phyloP scores from a whole-genome alignment of 2,797 vertebrate species.

The Sebastes itinus region DNA sequence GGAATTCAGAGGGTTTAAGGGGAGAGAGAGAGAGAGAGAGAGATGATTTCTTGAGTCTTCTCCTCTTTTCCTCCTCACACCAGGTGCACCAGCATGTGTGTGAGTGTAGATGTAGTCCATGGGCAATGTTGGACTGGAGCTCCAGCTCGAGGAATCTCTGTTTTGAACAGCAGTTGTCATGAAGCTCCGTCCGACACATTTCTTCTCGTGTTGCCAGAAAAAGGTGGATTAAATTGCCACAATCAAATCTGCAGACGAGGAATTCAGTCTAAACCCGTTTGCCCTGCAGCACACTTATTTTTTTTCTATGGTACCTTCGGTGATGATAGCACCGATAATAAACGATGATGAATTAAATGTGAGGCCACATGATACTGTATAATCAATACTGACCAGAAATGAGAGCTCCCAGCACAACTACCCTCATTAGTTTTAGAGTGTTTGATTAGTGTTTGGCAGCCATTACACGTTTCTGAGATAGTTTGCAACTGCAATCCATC shows the following conservation, averaged over 20 bases:
- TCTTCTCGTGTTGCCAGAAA: slow-evolving; percentile 25
- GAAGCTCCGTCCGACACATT: slow-evolving; percentile 46
- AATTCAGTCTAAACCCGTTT: slow-evolving; percentile 35
- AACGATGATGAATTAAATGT: slow-evolving; percentile 47
- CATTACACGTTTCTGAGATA: slow-evolving; percentile 35
- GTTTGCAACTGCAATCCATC: slow-evolving; percentile 49
- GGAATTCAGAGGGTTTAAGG: slow-evolving; percentile 5
- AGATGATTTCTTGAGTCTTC: slow-evolving; percentile 8
- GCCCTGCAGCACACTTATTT: slow-evolving; percentile 24
- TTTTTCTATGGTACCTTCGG: background rate
- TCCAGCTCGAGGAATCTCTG: slow-evolving; percentile 37
- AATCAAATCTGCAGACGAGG: slow-evolving; percentile 20
- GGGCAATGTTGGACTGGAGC: slow-evolving; percentile 31
- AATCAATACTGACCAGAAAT: slow-evolving; percentile 68
- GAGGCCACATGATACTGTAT: slow-evolving; percentile 33
- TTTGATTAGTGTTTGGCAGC: slow-evolving; percentile 55
- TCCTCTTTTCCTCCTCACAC: slow-evolving; percentile 20
- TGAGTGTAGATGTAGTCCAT: slow-evolving; percentile 44
- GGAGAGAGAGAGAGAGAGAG: background rate
- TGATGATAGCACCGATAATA: slow-evolving; percentile 37
- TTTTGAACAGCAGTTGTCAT: slow-evolving; percentile 61
- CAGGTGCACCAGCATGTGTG: slow-evolving; percentile 42
- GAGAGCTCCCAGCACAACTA: slow-evolving; percentile 45
- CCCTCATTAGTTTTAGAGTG: slow-evolving; percentile 64
- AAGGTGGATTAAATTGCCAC: slow-evolving; percentile 42